Evolutionary conservation across 2,113 vertebrate genomes (phyloP).

Genomic region (Seriola quinqueradiata): DNA sequence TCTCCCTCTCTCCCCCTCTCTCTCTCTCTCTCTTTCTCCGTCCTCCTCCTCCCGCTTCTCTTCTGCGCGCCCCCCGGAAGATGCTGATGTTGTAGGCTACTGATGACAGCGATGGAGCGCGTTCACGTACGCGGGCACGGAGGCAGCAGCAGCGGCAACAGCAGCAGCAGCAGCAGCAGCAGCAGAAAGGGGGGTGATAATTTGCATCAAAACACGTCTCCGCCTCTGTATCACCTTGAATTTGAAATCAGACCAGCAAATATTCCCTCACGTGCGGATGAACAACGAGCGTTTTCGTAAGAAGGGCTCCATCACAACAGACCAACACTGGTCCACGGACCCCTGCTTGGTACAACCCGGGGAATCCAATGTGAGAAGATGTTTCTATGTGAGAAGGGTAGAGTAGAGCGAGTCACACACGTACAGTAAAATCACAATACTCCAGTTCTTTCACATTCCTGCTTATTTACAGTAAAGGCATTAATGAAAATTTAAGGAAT

Average conservation of each 20-base stretch:
- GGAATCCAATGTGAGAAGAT: neutral
- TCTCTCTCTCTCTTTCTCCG: conserved; percentile 35
- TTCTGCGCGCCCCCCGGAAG: conserved; percentile 71
- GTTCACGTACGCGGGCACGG: conserved; percentile 54
- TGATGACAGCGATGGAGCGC: conserved; percentile 75
- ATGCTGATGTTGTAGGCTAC: conserved; percentile 79
- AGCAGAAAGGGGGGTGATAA: neutral
- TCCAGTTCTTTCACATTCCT: neutral
- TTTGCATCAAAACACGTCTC: conserved; percentile 45
- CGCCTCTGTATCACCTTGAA: conserved; percentile 38
- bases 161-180: conserved; percentile 4
- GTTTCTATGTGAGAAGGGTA: neutral
- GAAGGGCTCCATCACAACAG: neutral
- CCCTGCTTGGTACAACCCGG: neutral
- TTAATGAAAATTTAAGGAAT: neutral
- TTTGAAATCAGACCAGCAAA: conserved; percentile 4
- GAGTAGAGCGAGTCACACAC: neutral
- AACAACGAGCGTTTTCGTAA: neutral
- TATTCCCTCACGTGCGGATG: conserved; percentile 3
- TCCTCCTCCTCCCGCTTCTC: conserved; percentile 69
- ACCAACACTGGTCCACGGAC: no score
- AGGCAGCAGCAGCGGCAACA: conserved; percentile 13
- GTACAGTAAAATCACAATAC: neutral
- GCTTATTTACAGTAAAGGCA: neutral
- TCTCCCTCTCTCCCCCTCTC: conserved; percentile 32